Percentiles rank a stretch among this genome's conserved stretches.
Conservation (phyloP, 37 sponge, comb jelly and placozoan species). For the Mnemiopsis leidyi region DNA sequence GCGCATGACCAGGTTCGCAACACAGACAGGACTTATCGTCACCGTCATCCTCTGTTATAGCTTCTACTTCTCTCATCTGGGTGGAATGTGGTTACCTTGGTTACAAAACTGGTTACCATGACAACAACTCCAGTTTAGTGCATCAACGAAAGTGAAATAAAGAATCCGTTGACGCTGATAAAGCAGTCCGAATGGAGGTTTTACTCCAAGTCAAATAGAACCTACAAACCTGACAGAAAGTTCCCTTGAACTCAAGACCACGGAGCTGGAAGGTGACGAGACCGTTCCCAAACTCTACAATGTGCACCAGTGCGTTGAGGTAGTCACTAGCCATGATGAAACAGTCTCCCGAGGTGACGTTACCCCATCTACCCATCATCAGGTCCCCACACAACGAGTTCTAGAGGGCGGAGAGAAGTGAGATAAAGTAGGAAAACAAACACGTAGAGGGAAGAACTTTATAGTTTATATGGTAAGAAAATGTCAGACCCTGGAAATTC, state of each 20-base stretch:
- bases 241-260: slow-evolving; percentile 92
- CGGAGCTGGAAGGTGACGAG: slow-evolving; percentile 95
- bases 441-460: too few species aligned
- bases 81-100: too few species aligned
- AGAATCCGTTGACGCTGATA: too few species aligned
- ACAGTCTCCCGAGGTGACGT: slow-evolving; percentile 85
- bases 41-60: slow-evolving; percentile 85
- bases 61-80: slow-evolving; percentile 92
- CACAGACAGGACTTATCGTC: slow-evolving; percentile 78
- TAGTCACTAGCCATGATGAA: slow-evolving; percentile 89
- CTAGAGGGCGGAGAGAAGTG: too few species aligned
- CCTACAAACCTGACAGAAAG: slow-evolving; percentile 53
- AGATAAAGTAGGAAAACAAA: too few species aligned
- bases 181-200: too few species aligned
- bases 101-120: too few species aligned
- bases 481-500: too few species aligned
- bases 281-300: slow-evolving; percentile 95
- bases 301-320: slow-evolving; percentile 90
- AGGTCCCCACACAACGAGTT: slow-evolving; percentile 87
- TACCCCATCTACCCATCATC: slow-evolving; percentile 91
- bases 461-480: too few species aligned
- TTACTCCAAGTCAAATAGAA: not conserved
- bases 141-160: too few species aligned
- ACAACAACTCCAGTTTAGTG: too few species aligned
- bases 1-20: slow-evolving; percentile 77